Base-by-base conservation (phyloP, 2,888 invertebrate genomes). In the Heliothis peltigera region DNA sequence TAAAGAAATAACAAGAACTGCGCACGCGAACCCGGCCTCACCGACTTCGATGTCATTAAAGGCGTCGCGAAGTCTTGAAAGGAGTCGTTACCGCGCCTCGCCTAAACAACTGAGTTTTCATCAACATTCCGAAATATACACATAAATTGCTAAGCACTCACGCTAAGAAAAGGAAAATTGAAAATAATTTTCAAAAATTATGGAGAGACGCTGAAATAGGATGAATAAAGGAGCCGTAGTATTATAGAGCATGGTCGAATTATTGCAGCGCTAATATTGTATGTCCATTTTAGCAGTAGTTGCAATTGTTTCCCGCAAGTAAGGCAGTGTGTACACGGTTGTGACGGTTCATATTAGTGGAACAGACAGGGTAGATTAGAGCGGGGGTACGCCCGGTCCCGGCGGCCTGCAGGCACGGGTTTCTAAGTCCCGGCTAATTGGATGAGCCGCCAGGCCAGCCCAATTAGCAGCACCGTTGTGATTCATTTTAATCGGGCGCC, bases 1-100 rank as follows among this genome's bases (percentile, higher is more conserved):
- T 95, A 95, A 95, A 95, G 94, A 95, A 94, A 95, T 94, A 95
- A 95, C 95, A 95, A 95, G 95, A 93, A 93, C 90, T 92, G 94
- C 92, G 95, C 95, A 95, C 94, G 94, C 93, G 92, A 93, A 89
- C 91, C 89, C 86, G 86, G 88, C 87, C 89, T 90, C 87, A 86
- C 89, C 88, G 90, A 89, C 89, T 90, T 88, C 89, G 91, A 90
- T 91, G 91, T 94, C 94, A 93, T 95, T 94, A 94, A 89, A 90
- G 91, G 91, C 90, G 91, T 90, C 89, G 91, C 89, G 88, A 88
- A 90, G 90, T 90, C 92, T 92, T 89, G 87, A 85, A 88, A 87
- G 87, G 88, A 91, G 88, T 92, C 90, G 91, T 92, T 92, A 92
- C 90, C 90, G 92, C 89, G 89, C 89, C 89, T 88, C 87, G 88